Conservation (phyloP, 1,140 invertebrate genomes). For the Drosophila nigromelanica region DNA sequence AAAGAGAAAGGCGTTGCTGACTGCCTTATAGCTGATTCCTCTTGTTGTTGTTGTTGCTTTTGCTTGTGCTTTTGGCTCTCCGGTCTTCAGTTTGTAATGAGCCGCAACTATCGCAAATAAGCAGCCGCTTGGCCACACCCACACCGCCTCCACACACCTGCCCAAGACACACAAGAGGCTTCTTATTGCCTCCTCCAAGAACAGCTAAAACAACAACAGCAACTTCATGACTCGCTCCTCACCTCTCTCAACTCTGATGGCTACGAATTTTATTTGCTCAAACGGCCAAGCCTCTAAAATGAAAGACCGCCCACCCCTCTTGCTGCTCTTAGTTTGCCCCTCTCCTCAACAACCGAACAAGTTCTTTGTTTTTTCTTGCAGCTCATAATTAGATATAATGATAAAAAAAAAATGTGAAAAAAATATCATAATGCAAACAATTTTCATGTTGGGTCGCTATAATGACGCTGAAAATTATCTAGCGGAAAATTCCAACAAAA, state of each 20-base stretch:
- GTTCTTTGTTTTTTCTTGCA: slow-evolving; percentile 54
- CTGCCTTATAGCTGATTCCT: slow-evolving; percentile 22
- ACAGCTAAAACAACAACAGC: slow-evolving; percentile 4
- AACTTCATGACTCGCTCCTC: slow-evolving; percentile 14
- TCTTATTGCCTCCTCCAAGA: slow-evolving; percentile 8
- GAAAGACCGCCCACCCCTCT: background rate
- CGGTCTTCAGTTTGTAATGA: slow-evolving; percentile 58
- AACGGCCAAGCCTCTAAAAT: slow-evolving; percentile 49
- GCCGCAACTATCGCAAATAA: slow-evolving; percentile 70
- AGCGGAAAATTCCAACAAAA: slow-evolving; percentile 31
- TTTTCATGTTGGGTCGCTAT: slow-evolving; percentile 36
- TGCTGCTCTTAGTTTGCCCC: background rate
- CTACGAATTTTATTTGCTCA: slow-evolving; percentile 44
- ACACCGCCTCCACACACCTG: slow-evolving; percentile 48
- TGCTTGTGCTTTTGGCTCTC: slow-evolving; percentile 11
- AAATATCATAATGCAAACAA: slow-evolving; percentile 66
- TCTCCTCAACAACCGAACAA: slow-evolving; percentile 9
- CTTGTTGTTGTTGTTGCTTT: slow-evolving; percentile 11
- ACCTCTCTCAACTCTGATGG: slow-evolving; percentile 24
- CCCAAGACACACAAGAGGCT: slow-evolving; percentile 10
- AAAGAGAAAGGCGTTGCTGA: slow-evolving; percentile 72
- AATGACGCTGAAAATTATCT: slow-evolving; percentile 65
- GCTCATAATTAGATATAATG: slow-evolving; percentile 70
- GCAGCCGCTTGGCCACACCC: slow-evolving; percentile 56
- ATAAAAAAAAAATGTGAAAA: slow-evolving; percentile 37